Conservation (phyloP, 2,888 invertebrate species). For the Pristionchus japonicus region DNA sequence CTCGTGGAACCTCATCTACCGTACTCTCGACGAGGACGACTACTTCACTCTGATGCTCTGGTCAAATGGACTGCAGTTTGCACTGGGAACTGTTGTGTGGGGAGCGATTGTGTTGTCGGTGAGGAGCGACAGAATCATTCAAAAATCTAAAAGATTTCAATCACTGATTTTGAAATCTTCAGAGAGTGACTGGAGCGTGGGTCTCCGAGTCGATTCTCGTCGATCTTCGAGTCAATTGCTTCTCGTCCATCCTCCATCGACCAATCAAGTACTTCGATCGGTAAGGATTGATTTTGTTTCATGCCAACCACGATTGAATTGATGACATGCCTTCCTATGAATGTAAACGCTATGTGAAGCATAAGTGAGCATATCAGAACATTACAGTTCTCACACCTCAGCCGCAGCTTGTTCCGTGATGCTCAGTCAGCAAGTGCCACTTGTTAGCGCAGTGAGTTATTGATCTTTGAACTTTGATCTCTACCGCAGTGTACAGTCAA, state of each 20-base stretch:
- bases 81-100: not conserved
- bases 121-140: not conserved
- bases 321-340: not conserved
- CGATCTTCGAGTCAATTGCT: not conserved
- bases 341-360: too few relatives aligned
- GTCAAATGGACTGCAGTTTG: constrained; percentile 2
- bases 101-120: constrained; percentile 6
- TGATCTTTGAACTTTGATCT: not conserved
- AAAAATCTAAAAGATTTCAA: not conserved
- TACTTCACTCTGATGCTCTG: not conserved
- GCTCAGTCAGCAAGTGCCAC: constrained; percentile 30
- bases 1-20: not conserved
- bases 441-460: constrained; percentile 24
- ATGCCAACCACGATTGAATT: not conserved
- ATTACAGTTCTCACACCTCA: constrained; percentile 15
- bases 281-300: not conserved
- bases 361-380: too few relatives aligned
- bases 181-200: constrained; percentile 12
- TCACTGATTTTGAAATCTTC: not conserved
- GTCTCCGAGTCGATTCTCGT: constrained; percentile 36
- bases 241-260: constrained; percentile 43
- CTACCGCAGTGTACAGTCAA: not conserved
- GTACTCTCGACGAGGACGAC: not conserved
- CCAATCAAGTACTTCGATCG: constrained; percentile 42
- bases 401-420: constrained; percentile 35